Evolutionary conservation across 2,113 vertebrate genomes (phyloP).

Genomic region (Gorsachius goisagi): DNA sequence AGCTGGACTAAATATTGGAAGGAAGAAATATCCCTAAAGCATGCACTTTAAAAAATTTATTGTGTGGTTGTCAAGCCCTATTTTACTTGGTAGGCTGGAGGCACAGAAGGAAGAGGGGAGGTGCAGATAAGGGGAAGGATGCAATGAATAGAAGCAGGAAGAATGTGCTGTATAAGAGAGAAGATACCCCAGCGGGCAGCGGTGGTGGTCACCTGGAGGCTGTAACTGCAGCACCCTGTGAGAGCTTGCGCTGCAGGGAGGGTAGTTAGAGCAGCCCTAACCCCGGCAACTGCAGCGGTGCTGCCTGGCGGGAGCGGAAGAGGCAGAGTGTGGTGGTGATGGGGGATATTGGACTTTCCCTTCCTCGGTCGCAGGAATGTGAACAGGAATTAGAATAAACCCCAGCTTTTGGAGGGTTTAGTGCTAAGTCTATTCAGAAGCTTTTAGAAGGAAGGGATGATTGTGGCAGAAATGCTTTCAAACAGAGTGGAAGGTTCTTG

Average conservation of each 20-base stretch:
- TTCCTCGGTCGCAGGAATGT: neutral
- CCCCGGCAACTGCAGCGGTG: neutral
- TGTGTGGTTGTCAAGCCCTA: slow-evolving; percentile 44
- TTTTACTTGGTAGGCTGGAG: slow-evolving; percentile 56
- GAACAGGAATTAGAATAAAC: slow-evolving; percentile 17
- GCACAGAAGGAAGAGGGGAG: slow-evolving; percentile 42
- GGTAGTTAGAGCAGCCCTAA: neutral
- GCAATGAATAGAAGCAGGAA: slow-evolving; percentile 2
- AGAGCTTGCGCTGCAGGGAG: neutral
- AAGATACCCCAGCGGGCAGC: neutral
- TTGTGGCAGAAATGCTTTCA: neutral
- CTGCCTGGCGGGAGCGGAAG: neutral
- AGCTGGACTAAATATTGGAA: slow-evolving; percentile 53
- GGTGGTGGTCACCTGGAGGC: neutral
- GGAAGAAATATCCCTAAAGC: slow-evolving; percentile 50
- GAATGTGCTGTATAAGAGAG: neutral
- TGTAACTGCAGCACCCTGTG: neutral
- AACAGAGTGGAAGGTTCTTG: neutral
- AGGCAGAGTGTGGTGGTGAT: neutral
- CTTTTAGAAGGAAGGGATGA: slow-evolving; percentile 21
- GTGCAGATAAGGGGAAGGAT: slow-evolving; percentile 38
- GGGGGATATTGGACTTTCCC: neutral
- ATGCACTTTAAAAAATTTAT: slow-evolving; percentile 59
- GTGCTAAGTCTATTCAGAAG: slow-evolving; percentile 12
- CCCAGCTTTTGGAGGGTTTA: neutral